phyloP scores from a whole-genome alignment of 2,113 vertebrate genomes.

The Pantherophis guttatus region DNA sequence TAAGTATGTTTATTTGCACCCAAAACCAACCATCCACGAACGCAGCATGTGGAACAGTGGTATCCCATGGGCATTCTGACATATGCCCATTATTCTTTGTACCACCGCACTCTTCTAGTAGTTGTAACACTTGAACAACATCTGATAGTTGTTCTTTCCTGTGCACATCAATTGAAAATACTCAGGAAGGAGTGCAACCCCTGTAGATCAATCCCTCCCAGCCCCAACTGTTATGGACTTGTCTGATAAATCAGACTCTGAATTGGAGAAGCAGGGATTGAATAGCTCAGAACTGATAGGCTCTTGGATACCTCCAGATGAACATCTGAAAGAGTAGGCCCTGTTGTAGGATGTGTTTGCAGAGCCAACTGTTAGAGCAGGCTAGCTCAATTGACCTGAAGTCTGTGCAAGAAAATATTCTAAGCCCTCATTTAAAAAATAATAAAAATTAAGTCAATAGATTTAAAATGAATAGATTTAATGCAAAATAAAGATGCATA shows the following conservation, averaged over 20 bases:
- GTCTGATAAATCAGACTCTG: neutral
- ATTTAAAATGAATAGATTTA: neutral
- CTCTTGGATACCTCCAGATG: neutral
- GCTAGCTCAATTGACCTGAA: neutral
- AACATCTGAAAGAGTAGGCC: neutral
- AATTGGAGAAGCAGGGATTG: neutral
- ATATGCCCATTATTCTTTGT: neutral
- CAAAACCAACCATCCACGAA: neutral
- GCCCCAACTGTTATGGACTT: neutral
- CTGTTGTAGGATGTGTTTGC: neutral
- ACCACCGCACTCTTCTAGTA: neutral
- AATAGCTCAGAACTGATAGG: neutral
- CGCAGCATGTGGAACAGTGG: neutral
- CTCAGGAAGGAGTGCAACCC: neutral
- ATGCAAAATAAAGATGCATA: neutral
- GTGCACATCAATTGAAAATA: neutral
- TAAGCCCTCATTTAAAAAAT: neutral
- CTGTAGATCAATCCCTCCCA: neutral
- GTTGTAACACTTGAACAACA: neutral
- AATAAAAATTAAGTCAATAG: neutral
- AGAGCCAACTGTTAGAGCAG: neutral
- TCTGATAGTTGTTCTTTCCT: neutral
- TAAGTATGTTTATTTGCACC: neutral
- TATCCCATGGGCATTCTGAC: neutral
- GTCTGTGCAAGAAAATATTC: neutral